These are phyloP conservation scores for Gymnarchus niloticus DNA, from an alignment of 2,113 vertebrate species.

Conservation along the genomic window DNA sequence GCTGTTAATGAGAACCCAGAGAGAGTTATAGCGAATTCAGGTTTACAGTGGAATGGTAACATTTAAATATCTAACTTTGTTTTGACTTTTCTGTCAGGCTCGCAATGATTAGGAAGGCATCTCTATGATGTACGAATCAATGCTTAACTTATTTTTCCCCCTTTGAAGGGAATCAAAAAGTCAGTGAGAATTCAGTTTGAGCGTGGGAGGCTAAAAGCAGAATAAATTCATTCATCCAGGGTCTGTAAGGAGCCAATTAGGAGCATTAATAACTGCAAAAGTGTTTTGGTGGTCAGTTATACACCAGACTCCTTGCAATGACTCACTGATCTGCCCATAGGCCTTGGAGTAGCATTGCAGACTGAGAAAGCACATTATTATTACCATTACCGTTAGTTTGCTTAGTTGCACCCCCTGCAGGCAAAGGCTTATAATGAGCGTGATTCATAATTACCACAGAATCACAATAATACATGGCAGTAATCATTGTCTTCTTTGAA, in stretches of 20 bases:
- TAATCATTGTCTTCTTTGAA: background rate
- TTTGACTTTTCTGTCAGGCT: slow-evolving; percentile 10
- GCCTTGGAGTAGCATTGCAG: background rate
- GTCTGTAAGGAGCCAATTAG: background rate
- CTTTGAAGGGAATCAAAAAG: background rate
- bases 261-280: slow-evolving; percentile 2
- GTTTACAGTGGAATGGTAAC: background rate
- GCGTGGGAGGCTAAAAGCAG: background rate
- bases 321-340: background rate
- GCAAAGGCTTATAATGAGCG: background rate
- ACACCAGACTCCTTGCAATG: background rate
- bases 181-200: background rate
- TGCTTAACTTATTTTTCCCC: background rate
- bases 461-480: background rate
- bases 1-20: background rate
- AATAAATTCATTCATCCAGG: background rate
- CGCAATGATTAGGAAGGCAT: background rate
- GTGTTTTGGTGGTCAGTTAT: background rate
- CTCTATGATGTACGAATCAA: slow-evolving; percentile 2
- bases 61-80: slow-evolving; percentile 15
- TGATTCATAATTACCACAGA: background rate
- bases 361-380: background rate
- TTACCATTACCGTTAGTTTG: background rate
- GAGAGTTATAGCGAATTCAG: background rate
- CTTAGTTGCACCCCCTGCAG: background rate